phyloP scores from a whole-genome alignment of 2,797 vertebrate genomes.

The Chelon labrosus region DNA sequence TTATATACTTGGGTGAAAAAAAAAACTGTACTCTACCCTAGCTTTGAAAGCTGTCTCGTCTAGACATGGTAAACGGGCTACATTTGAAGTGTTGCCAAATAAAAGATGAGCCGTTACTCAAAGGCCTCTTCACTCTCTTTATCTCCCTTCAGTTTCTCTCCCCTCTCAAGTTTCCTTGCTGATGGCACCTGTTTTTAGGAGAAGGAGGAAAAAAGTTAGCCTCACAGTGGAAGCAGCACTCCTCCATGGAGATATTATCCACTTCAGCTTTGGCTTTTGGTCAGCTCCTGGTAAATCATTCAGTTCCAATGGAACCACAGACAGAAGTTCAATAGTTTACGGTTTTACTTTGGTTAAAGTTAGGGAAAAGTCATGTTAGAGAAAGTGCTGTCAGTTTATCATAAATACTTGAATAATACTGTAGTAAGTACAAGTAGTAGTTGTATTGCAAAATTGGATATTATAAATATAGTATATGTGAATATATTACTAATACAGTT shows the following conservation, averaged over 20 bases:
- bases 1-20: slow-evolving; percentile 69
- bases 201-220: slow-evolving; percentile 39
- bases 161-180: slow-evolving; percentile 60
- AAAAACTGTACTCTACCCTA: slow-evolving; percentile 37
- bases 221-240: slow-evolving; percentile 14
- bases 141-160: slow-evolving; percentile 57
- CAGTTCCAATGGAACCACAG: neutral
- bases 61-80: slow-evolving; percentile 77
- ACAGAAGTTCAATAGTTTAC: neutral
- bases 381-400: neutral
- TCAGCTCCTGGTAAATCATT: slow-evolving; percentile 11
- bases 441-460: too few species aligned
- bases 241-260: neutral
- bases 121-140: slow-evolving; percentile 67
- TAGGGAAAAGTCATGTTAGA: neutral
- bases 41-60: slow-evolving; percentile 75
- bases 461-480: neutral
- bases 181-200: slow-evolving; percentile 67
- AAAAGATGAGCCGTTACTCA: slow-evolving; percentile 77
- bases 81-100: slow-evolving; percentile 79
- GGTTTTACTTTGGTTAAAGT: neutral
- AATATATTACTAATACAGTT: too few species aligned
- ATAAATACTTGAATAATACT: neutral
- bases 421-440: too few species aligned
- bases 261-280: slow-evolving; percentile 17